Conservation (phyloP, 1,140 invertebrate genomes). For the Subanguina moxae region DNA sequence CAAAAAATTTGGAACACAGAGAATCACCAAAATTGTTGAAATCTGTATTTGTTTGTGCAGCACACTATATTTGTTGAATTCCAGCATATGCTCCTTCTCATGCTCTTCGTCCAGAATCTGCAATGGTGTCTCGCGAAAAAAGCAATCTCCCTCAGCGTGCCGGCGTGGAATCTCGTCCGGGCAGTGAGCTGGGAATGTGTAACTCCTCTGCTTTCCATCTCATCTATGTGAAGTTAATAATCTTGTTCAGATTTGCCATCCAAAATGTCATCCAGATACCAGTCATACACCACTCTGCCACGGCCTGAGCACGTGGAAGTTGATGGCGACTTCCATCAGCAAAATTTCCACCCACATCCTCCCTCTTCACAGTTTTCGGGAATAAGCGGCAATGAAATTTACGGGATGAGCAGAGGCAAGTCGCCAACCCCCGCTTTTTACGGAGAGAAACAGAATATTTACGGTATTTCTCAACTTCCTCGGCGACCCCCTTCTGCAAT, state of each 20-base stretch:
- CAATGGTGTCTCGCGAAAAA: constrained; percentile 2
- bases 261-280: constrained; percentile 33
- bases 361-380: background rate
- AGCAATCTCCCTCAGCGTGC: background rate
- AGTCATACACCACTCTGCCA: constrained; percentile 42
- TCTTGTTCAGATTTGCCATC: constrained; percentile 4
- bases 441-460: constrained; percentile 6
- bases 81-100: constrained; percentile 39
- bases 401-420: background rate
- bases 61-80: background rate
- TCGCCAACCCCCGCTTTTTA: constrained; percentile 3
- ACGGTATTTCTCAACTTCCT: background rate
- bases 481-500: background rate
- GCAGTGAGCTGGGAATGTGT: constrained; percentile 40
- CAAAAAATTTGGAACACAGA: too few species aligned
- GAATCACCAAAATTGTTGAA: too few species aligned
- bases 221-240: too few species aligned
- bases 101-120: constrained; percentile 19
- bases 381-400: constrained; percentile 1
- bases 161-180: constrained; percentile 21
- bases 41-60: too few species aligned
- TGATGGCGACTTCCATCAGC: constrained; percentile 10
- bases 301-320: constrained; percentile 36
- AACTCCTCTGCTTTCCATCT: background rate
- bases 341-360: constrained; percentile 8